Base-by-base conservation (phyloP, 1,140 invertebrate species). In the Kradibia gibbosae region DNA sequence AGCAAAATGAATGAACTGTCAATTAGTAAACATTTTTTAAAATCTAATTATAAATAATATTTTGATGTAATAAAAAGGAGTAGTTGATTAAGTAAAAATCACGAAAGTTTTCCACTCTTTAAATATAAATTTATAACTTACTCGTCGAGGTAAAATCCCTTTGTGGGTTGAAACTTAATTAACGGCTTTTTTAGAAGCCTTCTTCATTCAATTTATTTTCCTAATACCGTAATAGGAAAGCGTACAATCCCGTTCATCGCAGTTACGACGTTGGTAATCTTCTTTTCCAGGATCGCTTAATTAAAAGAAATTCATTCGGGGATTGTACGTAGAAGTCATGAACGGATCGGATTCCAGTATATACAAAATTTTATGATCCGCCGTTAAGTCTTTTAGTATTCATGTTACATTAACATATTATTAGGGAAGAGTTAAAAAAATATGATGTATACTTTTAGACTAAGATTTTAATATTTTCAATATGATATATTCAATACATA, bases 231-330 rank as follows among this genome's bases (percentile, higher is more conserved):
- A 77, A 82, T 78, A 73, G 81, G 36, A 62, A 74, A 60, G 53
- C 48, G 83, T 82, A 84, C 84, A 85, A 86, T 86, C 84, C 83
- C 84, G 83, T 82, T 78, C 76, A 80, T 82, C 84, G 80, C 57
- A 74, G 85, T 85, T 84, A 85, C 84, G 83, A 79, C 85, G 83
- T 83, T 84, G 83, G 84, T 87, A 87, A 87, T 87, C 86, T 86
- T 87, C 85, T 86, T 86, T 82, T 85, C 86, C 42, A 34, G 73
- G 78, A 83, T 82, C 84, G 85, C 85, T 87, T 87, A 87, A 87
- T 87, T 86, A 87, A 87, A 87, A 87, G 87, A 85, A 87, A 86
- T 87, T 87, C 86, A 86, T 86, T 87, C 86, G 85, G 85, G 84
- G 82, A 86, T 86, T 85, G 82, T 45, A 55, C 36, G 75, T 76